phyloP scores from a whole-genome alignment of 2,888 invertebrate genomes.

The Microctonus brassicae region DNA sequence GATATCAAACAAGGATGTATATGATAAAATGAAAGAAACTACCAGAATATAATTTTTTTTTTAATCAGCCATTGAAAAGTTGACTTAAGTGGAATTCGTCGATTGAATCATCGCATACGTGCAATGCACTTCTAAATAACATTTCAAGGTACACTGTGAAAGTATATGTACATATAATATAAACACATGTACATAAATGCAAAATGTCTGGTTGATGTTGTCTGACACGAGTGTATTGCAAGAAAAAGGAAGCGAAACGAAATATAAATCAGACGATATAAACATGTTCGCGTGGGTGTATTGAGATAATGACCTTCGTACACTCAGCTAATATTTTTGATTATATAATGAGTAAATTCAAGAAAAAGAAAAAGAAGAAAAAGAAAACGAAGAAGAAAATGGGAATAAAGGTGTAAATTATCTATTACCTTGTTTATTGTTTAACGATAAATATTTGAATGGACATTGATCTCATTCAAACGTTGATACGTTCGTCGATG shows the following conservation, averaged over 20 bases:
- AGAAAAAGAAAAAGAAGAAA: neutral
- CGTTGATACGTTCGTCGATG: neutral
- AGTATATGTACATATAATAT: neutral
- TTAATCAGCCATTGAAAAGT: neutral
- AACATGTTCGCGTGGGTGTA: constrained; percentile 25
- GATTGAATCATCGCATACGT: constrained; percentile 5
- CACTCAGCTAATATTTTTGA: constrained; percentile 15
- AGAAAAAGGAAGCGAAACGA: neutral
- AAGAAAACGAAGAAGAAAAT: neutral
- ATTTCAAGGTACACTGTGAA: neutral
- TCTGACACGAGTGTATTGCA: neutral
- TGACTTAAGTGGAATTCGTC: neutral
- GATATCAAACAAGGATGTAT: neutral
- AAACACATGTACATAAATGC: neutral
- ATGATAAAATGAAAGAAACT: neutral
- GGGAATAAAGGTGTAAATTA: neutral
- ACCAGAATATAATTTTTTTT: neutral
- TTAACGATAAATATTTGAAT: neutral
- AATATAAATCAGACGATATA: neutral
- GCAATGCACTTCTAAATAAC: constrained; percentile 1
- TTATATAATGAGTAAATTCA: constrained; percentile 1
- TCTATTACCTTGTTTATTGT: neutral
- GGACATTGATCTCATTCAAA: constrained; percentile 6
- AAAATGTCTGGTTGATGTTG: constrained; percentile 3
- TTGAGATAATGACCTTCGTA: constrained; percentile 24